Evolutionary conservation across 2,113 vertebrate species (phyloP).

Genomic region (Gallinago jamesoni): DNA sequence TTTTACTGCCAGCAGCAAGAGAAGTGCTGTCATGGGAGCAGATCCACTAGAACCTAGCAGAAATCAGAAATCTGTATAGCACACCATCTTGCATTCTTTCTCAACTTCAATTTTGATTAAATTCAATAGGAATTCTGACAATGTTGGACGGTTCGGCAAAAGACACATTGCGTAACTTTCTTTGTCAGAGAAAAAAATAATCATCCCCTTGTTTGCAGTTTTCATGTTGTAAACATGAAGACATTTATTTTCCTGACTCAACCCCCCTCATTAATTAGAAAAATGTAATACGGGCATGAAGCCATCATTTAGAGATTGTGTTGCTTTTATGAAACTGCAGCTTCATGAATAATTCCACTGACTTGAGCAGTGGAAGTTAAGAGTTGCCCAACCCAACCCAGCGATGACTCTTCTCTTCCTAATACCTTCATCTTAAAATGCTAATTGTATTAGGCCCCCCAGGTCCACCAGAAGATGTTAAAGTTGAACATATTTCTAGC

Average conservation of each 20-base stretch:
- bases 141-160: neutral
- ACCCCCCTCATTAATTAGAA: neutral
- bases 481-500: constrained; percentile 89
- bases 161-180: neutral
- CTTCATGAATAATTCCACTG: neutral
- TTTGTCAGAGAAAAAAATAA: neutral
- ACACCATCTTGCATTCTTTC: neutral
- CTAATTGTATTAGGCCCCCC: constrained; percentile 85
- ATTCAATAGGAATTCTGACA: neutral
- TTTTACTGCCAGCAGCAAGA: neutral
- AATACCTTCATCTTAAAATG: neutral
- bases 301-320: neutral
- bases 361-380: neutral
- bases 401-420: neutral
- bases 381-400: neutral
- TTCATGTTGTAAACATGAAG: neutral
- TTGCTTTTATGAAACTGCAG: neutral
- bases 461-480: constrained; percentile 88
- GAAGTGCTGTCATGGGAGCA: neutral
- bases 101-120: neutral
- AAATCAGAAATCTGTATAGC: neutral
- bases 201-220: neutral
- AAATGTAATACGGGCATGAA: neutral
- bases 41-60: neutral
- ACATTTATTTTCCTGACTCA: neutral